A percentile compares a stretch with the other conserved stretches of the same genome.
phyloP scores from a whole-genome alignment of 1,140 invertebrate genomes.

The Scaptomyza pallida region DNA sequence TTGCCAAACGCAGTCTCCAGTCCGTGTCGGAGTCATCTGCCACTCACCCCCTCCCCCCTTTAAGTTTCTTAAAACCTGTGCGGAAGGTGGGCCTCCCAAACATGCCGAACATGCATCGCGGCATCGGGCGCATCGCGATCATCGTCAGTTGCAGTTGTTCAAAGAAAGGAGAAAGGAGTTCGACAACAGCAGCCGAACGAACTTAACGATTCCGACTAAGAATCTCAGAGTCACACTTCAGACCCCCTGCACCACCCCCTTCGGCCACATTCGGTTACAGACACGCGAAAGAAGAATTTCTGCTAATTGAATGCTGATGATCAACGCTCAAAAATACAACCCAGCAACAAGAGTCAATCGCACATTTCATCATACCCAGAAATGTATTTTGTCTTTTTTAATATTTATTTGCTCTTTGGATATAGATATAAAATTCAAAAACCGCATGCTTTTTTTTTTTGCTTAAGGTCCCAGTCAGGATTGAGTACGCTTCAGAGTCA shows the following conservation, averaged over 20 bases:
- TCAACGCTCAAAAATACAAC: conserved; percentile 68
- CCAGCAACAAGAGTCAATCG: conserved; percentile 46
- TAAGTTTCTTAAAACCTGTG: conserved; percentile 33
- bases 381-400: neutral
- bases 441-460: too few relatives aligned
- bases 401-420: neutral
- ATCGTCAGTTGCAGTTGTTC: conserved; percentile 49
- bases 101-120: conserved; percentile 8
- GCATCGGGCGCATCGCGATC: conserved; percentile 10
- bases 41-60: neutral
- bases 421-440: too few relatives aligned
- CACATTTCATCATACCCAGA: conserved; percentile 61
- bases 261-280: neutral
- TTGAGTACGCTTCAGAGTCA: conserved; percentile 8
- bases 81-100: conserved; percentile 26
- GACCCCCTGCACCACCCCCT: neutral
- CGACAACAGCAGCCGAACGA: conserved; percentile 1
- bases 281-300: conserved; percentile 52
- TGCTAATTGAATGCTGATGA: conserved; percentile 77
- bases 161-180: conserved; percentile 73
- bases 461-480: too few relatives aligned
- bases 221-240: conserved; percentile 7
- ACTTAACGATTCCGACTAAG: neutral
- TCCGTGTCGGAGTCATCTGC: conserved; percentile 34
- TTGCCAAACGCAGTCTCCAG: conserved; percentile 7